Percentiles rank a stretch among this genome's conserved stretches.
Conservation (phyloP, 2,113 vertebrate species). For the Boleophthalmus pectinirostris region DNA sequence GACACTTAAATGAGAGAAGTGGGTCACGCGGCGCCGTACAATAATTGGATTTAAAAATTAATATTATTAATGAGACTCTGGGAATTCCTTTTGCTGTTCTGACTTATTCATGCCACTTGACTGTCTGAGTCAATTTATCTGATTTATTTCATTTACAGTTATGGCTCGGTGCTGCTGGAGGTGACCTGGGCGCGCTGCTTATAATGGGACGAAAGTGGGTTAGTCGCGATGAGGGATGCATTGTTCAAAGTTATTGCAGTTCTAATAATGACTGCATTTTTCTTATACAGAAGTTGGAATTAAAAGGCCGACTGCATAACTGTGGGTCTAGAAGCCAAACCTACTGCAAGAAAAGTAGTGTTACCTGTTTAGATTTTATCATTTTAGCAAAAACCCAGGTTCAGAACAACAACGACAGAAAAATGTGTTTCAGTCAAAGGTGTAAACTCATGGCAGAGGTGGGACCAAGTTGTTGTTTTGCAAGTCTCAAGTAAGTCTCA, state of each 20-base stretch:
- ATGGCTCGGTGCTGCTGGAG: constrained; percentile 28
- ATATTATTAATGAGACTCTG: constrained; percentile 72
- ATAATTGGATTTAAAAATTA: constrained; percentile 81
- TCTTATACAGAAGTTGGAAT: not conserved
- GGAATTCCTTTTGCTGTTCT: constrained; percentile 70
- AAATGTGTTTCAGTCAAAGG: too few species aligned
- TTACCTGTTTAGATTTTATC: too few species aligned
- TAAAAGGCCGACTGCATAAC: not conserved
- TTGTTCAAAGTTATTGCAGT: not conserved
- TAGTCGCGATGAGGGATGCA: not conserved
- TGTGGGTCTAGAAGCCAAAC: too few species aligned
- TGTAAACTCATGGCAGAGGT: too few species aligned
- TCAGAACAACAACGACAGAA: too few species aligned
- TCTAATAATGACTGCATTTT: not conserved
- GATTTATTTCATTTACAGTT: constrained; percentile 48
- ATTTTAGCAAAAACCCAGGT: too few species aligned
- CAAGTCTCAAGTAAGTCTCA: too few species aligned
- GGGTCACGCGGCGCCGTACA: constrained; percentile 69
- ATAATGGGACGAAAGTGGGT: constrained; percentile 20
- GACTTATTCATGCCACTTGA: constrained; percentile 70
- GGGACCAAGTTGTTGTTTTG: too few species aligned
- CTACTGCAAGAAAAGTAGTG: too few species aligned
- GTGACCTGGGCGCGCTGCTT: constrained; percentile 19
- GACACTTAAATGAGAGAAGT: constrained; percentile 68
- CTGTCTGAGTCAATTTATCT: constrained; percentile 65